Conservation (phyloP, 2,113 vertebrate species). For the Gobiocypris rarus region DNA sequence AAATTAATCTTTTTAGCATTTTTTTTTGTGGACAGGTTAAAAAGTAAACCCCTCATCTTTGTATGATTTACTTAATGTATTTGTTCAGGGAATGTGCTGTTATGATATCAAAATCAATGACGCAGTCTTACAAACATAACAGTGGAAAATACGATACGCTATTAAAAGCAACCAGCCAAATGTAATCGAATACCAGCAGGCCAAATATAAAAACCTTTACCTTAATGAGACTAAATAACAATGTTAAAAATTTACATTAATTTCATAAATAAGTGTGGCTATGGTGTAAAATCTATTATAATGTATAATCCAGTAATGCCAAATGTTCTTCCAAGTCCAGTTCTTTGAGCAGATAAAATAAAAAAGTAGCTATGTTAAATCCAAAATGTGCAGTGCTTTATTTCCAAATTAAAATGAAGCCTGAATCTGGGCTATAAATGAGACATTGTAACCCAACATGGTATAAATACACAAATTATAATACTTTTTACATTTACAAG, state of each 20-base stretch:
- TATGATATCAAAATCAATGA: constrained; percentile 60
- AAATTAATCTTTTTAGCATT: constrained; percentile 70
- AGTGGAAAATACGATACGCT: constrained; percentile 14
- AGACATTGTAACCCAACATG: too few species aligned
- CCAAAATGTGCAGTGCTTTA: background rate
- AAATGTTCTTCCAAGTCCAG: background rate
- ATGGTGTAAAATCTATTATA: too few species aligned
- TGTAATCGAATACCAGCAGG: background rate
- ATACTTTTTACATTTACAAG: too few species aligned
- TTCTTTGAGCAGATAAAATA: background rate
- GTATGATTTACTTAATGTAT: constrained; percentile 57
- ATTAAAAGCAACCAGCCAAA: background rate
- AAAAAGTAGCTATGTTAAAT: background rate
- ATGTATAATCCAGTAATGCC: background rate
- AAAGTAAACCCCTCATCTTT: constrained; percentile 72
- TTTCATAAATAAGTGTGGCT: background rate
- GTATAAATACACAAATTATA: too few species aligned
- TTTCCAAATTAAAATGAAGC: background rate
- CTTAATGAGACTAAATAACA: background rate
- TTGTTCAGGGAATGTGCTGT: constrained; percentile 60
- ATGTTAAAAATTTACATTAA: background rate
- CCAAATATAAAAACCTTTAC: background rate
- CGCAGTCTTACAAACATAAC: constrained; percentile 48
- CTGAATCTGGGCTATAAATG: too few species aligned
- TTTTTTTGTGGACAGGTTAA: constrained; percentile 64